These are phyloP conservation scores for Invenusta paracnida DNA, from an alignment of 2,888 invertebrate species.

Conservation along the genomic window DNA sequence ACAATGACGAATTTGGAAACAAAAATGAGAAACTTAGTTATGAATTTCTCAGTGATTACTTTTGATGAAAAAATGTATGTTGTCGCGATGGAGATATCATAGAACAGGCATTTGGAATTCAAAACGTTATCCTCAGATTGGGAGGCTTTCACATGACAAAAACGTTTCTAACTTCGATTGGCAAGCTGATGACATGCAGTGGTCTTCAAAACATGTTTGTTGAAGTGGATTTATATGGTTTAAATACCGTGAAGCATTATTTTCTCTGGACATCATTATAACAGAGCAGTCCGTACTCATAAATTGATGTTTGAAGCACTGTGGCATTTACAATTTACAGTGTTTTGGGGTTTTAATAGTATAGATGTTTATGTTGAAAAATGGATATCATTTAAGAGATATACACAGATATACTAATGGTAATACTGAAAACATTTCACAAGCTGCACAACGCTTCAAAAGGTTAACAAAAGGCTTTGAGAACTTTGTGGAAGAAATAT, in stretches of 20 bases:
- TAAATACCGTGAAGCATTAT: neutral
- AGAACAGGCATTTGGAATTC: neutral
- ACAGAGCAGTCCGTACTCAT: neutral
- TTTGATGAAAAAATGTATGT: neutral
- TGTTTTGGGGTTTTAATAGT: neutral
- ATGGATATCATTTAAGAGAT: neutral
- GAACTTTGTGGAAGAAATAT: constrained; percentile 10
- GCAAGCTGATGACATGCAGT: neutral
- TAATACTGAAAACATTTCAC: constrained; percentile 22
- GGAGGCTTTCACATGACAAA: neutral
- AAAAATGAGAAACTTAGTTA: constrained; percentile 15
- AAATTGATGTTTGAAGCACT: neutral
- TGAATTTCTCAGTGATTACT: constrained; percentile 8
- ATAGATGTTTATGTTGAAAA: neutral
- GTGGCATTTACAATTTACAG: neutral
- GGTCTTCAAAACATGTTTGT: neutral
- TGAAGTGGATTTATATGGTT: neutral
- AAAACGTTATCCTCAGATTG: neutral
- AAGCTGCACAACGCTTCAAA: neutral
- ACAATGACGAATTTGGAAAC: constrained; percentile 17
- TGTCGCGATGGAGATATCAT: neutral
- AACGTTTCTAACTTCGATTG: neutral
- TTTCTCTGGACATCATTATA: neutral
- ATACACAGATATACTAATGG: constrained; percentile 6
- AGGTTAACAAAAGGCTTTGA: neutral